These are phyloP conservation scores for Cylas formicarius DNA, from an alignment of 1,140 invertebrate species.

Conservation along the genomic window DNA sequence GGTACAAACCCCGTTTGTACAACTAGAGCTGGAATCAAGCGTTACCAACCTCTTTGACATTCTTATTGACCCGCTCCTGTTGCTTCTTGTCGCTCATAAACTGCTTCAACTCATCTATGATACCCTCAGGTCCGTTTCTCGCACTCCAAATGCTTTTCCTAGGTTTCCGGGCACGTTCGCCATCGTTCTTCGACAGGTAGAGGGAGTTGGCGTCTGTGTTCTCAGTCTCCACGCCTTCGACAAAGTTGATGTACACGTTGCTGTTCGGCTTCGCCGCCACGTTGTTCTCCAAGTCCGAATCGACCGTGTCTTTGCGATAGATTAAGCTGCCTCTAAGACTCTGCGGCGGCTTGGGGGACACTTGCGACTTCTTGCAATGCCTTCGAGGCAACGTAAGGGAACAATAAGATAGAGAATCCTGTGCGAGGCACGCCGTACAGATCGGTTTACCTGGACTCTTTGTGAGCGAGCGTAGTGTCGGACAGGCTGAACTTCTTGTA, in stretches of 20 bases:
- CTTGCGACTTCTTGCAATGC: constrained; percentile 24
- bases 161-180: constrained; percentile 6
- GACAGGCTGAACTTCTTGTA: constrained; percentile 21
- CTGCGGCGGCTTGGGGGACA: constrained; percentile 25
- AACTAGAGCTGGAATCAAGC: too few relatives aligned
- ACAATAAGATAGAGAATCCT: background rate
- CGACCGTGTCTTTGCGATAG: constrained; percentile 9
- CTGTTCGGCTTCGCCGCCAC: constrained; percentile 7
- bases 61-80: constrained; percentile 30
- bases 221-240: constrained; percentile 29
- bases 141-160: constrained; percentile 22
- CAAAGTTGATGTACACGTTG: constrained; percentile 34
- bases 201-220: constrained; percentile 34
- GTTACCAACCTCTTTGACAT: constrained; percentile 37
- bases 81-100: constrained; percentile 28
- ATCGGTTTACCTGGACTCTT: constrained; percentile 11
- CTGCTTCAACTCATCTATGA: constrained; percentile 26
- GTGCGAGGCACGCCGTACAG: background rate
- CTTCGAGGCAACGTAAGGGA: constrained; percentile 7
- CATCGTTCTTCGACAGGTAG: constrained; percentile 8
- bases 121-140: constrained; percentile 12
- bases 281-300: constrained; percentile 10
- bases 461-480: constrained; percentile 19
- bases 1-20: too few relatives aligned
- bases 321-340: constrained; percentile 17